Evolutionary conservation across 2,113 vertebrate genomes (phyloP).

Genomic region (Salvelinus alpinus): DNA sequence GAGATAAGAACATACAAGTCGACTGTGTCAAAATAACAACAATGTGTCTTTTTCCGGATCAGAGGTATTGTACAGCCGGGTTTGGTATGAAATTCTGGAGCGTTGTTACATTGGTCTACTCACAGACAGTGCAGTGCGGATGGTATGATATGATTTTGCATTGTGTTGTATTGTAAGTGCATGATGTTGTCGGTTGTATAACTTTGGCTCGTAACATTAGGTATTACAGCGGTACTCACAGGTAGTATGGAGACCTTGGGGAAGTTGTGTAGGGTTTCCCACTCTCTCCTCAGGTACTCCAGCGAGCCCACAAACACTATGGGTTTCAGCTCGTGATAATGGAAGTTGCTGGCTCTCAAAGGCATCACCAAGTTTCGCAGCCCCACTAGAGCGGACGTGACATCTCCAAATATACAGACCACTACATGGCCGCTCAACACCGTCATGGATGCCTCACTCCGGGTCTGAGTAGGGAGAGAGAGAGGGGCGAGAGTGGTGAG

Average conservation of each 20-base stretch:
- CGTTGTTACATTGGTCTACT: too few relatives aligned
- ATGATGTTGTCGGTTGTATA: too few relatives aligned
- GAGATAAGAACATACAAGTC: too few relatives aligned
- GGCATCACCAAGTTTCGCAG: slow-evolving; percentile 99
- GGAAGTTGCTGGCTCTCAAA: slow-evolving; percentile 98
- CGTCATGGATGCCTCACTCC: slow-evolving; percentile 98
- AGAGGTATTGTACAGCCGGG: too few relatives aligned
- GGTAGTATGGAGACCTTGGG: slow-evolving; percentile 98
- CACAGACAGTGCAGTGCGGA: too few relatives aligned
- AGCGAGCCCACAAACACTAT: slow-evolving; percentile 98
- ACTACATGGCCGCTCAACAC: slow-evolving; percentile 98
- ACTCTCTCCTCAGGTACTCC: slow-evolving; percentile 95
- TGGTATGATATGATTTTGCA: too few relatives aligned
- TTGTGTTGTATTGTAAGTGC: too few relatives aligned
- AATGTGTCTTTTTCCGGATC: too few relatives aligned
- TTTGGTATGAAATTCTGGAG: too few relatives aligned
- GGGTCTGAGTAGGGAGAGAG: slow-evolving; percentile 78
- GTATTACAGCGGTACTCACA: slow-evolving; percentile 79
- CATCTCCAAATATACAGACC: slow-evolving; percentile 98
- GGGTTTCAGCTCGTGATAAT: slow-evolving; percentile 97
- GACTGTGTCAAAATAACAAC: too few relatives aligned
- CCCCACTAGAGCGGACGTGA: slow-evolving; percentile 96
- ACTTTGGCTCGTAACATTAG: background rate
- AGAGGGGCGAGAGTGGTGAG: slow-evolving; percentile 3
- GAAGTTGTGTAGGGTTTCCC: slow-evolving; percentile 99